These are phyloP conservation scores for Penaeus japonicus DNA, from an alignment of 1,140 invertebrate genomes.

Conservation along the genomic window DNA sequence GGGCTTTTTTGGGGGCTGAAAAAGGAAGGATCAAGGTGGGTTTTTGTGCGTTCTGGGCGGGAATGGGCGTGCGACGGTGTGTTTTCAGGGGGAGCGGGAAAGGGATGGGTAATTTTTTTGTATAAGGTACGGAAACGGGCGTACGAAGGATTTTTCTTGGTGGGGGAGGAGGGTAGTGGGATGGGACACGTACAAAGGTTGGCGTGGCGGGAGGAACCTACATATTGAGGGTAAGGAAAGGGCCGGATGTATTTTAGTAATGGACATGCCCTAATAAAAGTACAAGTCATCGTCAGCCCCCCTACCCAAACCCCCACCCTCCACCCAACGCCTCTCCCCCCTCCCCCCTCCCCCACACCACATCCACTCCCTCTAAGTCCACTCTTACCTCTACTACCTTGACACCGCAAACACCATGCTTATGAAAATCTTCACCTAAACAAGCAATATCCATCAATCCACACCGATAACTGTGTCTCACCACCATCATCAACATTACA, in stretches of 20 bases:
- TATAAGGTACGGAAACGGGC: background rate
- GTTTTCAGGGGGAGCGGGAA: background rate
- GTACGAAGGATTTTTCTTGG: background rate
- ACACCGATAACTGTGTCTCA: too few relatives aligned
- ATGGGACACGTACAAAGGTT: background rate
- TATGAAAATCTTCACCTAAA: too few relatives aligned
- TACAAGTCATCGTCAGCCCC: background rate
- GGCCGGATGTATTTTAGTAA: background rate
- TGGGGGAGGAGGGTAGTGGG: background rate
- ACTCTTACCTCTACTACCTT: too few relatives aligned
- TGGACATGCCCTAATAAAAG: conserved; percentile 14
- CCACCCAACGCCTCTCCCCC: background rate
- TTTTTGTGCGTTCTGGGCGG: background rate
- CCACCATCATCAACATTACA: too few relatives aligned
- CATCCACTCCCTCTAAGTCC: too few relatives aligned
- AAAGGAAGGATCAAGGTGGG: background rate
- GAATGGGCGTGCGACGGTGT: background rate
- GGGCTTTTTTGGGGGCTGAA: background rate
- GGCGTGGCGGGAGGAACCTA: too few relatives aligned
- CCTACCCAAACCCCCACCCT: background rate
- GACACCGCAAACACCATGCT: too few relatives aligned
- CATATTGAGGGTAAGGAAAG: background rate
- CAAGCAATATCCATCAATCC: too few relatives aligned
- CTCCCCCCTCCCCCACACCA: background rate
- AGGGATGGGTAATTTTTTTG: background rate